Conservation (phyloP, 2,888 invertebrate genomes). For the Drosophila mayaguana region DNA sequence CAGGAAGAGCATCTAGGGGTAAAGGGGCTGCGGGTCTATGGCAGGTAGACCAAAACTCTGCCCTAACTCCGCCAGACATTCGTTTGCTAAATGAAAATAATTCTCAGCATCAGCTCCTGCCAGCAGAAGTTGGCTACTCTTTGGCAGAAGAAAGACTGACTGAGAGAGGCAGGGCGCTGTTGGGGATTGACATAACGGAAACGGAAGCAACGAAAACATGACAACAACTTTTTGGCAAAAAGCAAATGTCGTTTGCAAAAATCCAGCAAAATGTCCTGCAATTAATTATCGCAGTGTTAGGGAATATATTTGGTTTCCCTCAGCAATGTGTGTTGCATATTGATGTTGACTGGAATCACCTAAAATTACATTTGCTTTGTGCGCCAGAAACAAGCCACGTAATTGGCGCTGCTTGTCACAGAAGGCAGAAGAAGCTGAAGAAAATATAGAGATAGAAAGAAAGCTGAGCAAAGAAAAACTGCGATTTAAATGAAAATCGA, state of each 20-base stretch:
- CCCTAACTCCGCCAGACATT: conserved; percentile 38
- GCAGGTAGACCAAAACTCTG: conserved; percentile 42
- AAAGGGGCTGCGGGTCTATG: conserved; percentile 42
- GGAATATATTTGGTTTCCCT: conserved; percentile 12
- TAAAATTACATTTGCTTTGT: conserved; percentile 8
- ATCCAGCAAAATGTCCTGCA: conserved; percentile 62
- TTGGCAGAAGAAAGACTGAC: neutral
- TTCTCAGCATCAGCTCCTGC: conserved; percentile 32
- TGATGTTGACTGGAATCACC: conserved; percentile 17
- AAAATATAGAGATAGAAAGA: too few relatives aligned
- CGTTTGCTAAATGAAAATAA: conserved; percentile 42
- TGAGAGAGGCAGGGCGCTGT: neutral
- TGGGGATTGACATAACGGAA: conserved; percentile 46
- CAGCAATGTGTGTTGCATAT: conserved; percentile 20
- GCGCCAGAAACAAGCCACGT: conserved; percentile 14
- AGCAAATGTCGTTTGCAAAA: conserved; percentile 58
- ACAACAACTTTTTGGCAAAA: conserved; percentile 54
- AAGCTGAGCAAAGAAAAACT: neutral
- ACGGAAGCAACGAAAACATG: conserved; percentile 56
- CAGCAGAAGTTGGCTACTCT: conserved; percentile 44
- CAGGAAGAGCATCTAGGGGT: conserved; percentile 22
- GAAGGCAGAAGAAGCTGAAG: neutral
- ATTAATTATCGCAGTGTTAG: conserved; percentile 63
- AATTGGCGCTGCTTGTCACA: conserved; percentile 23
- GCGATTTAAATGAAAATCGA: neutral